phyloP scores from a whole-genome alignment of 2,888 invertebrate genomes.

The Drosophila cyrtoloma region DNA sequence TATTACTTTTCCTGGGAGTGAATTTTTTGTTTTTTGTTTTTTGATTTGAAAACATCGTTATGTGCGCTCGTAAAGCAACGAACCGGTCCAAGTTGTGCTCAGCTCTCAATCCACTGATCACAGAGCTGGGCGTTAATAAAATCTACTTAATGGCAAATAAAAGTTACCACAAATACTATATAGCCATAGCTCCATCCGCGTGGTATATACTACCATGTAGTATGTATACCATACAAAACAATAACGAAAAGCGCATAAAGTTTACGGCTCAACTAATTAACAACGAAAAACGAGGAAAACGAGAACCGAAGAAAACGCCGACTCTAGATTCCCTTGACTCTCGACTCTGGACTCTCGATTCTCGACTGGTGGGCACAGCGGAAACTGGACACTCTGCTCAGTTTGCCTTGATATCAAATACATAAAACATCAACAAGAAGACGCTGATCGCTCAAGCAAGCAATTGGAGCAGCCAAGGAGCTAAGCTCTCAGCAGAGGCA shows the following conservation, averaged over 20 bases:
- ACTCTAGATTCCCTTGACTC: background rate
- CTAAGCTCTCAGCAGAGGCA: slow-evolving; percentile 1
- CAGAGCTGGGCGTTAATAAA: slow-evolving; percentile 60
- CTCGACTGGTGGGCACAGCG: slow-evolving; percentile 19
- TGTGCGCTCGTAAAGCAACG: slow-evolving; percentile 62
- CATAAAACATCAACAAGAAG: slow-evolving; percentile 1
- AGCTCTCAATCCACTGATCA: background rate
- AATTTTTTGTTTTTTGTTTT: slow-evolving; percentile 17
- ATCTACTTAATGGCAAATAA: slow-evolving; percentile 79
- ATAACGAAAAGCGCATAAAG: slow-evolving; percentile 72
- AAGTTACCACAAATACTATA: slow-evolving; percentile 65
- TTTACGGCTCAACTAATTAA: slow-evolving; percentile 77
- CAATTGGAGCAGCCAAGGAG: slow-evolving; percentile 9
- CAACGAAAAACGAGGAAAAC: slow-evolving; percentile 13
- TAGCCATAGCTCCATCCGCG: slow-evolving; percentile 48
- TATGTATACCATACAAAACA: slow-evolving; percentile 39
- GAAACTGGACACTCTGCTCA: background rate
- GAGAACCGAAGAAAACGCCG: slow-evolving; percentile 3
- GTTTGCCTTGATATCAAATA: slow-evolving; percentile 34
- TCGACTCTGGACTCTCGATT: background rate
- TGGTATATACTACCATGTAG: slow-evolving; percentile 20
- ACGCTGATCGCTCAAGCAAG: background rate
- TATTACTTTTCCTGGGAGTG: slow-evolving; percentile 70
- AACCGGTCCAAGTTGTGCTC: slow-evolving; percentile 14
- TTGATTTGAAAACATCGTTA: slow-evolving; percentile 59